phyloP scores from a whole-genome alignment of 2,113 vertebrate genomes.

The Rhynchomys soricoides region DNA sequence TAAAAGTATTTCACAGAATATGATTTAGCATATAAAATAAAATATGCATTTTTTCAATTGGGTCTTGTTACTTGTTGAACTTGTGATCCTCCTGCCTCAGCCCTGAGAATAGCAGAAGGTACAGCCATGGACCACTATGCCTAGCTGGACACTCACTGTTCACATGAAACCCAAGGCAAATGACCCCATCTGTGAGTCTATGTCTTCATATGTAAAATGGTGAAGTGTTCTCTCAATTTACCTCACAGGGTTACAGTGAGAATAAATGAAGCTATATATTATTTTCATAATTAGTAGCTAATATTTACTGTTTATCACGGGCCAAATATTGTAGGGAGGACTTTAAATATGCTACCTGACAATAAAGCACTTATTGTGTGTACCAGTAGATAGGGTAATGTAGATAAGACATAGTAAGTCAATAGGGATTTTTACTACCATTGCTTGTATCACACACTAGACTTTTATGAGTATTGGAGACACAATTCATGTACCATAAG shows the following conservation, averaged over 20 bases:
- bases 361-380: not conserved
- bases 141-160: too few relatives aligned
- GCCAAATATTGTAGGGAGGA: not conserved
- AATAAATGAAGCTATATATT: not conserved
- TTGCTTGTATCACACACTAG: not conserved
- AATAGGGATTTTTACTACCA: not conserved
- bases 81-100: not conserved
- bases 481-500: not conserved
- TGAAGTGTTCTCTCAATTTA: not conserved
- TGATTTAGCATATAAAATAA: not conserved
- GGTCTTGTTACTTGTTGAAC: not conserved
- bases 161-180: not conserved
- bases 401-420: not conserved
- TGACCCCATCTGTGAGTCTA: not conserved
- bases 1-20: not conserved
- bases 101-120: not conserved
- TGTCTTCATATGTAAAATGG: not conserved
- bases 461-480: not conserved
- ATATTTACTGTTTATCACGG: constrained; percentile 12
- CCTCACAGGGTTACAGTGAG: not conserved
- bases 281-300: not conserved
- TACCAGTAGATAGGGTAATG: not conserved
- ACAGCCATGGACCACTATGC: not conserved
- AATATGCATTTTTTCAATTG: not conserved
- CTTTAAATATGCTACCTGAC: not conserved